Evolutionary conservation across 2,888 invertebrate species (phyloP), one percentile per base, ranked within the genome.

Genomic region (Alloplasta piceator): DNA sequence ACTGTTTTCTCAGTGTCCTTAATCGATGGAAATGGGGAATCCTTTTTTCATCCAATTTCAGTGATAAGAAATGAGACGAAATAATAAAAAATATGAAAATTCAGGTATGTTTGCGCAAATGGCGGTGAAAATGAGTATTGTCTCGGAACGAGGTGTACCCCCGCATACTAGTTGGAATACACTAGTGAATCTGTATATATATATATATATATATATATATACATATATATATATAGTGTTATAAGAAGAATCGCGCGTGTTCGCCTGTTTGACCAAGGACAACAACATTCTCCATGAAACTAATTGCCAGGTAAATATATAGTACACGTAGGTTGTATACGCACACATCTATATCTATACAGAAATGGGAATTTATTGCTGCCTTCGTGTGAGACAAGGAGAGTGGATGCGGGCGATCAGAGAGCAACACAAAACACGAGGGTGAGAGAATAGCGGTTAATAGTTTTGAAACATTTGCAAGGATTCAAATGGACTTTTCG

Each of bases 281-380:
- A 90, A 89, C 91, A 90, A 91, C 91, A 91, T 91, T 91, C 91
- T 91, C 91, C 87, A 87, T 86, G 83, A 91, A 91, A 90, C 91
- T 91, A 91, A 91, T 91, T 91, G 91, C 90, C 90, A 88, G 87
- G 84, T 90, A 90, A 90, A 90, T 89, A 89, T 89, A 89, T 88
- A 89, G 87, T 82, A 85, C 76, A 82, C 58, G 80, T 78, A 78
- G 81, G 70, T 81, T 26, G 75, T 82, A 76, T 75, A 70, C 75
- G 63, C 80, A 82, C 52, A 70, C 73, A 82, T 83, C 67, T 82
- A 71, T 85, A 82, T 83, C 82, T 85, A 84, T 77, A 84, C 78
- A 85, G 83, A 80, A 79, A 78, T 68, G 79, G 82, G 77, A 84
- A 85, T 85, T 85, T 85, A 85, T 85, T 84, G 78, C 78, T 68